Conservation (phyloP, 2,113 vertebrate species). For the Cervus canadensis region DNA sequence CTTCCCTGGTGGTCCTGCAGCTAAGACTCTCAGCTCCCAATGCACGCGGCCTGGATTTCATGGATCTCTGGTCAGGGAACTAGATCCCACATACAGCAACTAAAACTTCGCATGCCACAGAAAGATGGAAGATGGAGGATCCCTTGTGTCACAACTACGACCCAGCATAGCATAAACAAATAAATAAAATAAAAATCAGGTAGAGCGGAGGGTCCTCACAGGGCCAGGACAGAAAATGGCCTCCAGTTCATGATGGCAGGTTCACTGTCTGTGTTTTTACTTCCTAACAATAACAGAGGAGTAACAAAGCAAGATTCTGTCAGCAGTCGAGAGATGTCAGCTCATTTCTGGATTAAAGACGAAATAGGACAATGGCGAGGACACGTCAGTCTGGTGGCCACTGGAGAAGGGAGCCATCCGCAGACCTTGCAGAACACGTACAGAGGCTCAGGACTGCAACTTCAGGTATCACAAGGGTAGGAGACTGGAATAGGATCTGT, state of each 20-base stretch:
- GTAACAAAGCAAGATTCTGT: neutral
- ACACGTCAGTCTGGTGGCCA: neutral
- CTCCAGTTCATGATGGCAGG: neutral
- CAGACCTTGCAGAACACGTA: neutral
- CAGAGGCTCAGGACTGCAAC: neutral
- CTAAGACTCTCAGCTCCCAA: neutral
- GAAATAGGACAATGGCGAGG: neutral
- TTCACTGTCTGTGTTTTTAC: neutral
- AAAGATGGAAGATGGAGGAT: neutral
- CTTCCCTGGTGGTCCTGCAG: neutral
- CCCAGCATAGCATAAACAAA: neutral
- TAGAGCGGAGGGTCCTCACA: neutral
- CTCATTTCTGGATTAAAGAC: neutral
- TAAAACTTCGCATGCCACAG: neutral
- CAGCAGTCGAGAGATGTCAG: neutral
- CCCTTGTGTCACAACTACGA: neutral
- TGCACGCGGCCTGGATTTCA: neutral
- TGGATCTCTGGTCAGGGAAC: neutral
- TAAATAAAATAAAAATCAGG: neutral
- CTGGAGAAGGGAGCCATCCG: neutral
- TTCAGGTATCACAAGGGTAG: fast-evolving
- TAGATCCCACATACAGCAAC: neutral
- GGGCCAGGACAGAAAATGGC: neutral
- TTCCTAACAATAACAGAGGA: neutral
- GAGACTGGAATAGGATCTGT: neutral